These are phyloP conservation scores for Hippocampus comes DNA, from an alignment of 2,113 vertebrate genomes.

Conservation along the genomic window DNA sequence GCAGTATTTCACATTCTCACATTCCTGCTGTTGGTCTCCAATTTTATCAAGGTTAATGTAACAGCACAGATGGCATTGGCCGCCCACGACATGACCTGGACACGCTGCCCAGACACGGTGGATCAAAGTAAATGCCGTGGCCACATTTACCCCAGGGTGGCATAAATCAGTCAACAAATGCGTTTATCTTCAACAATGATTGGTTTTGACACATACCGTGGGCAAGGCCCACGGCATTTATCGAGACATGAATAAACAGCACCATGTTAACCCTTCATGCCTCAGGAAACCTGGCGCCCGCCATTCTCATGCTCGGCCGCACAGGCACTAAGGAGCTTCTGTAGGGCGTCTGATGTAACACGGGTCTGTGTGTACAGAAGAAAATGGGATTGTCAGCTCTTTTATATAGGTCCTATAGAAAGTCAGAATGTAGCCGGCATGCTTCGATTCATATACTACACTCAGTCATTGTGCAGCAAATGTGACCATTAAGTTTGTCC, in stretches of 20 bases:
- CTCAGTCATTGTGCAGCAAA: slow-evolving; percentile 37
- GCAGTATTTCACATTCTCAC: slow-evolving; percentile 25
- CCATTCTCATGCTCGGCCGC: slow-evolving; percentile 29
- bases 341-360: slow-evolving; percentile 39
- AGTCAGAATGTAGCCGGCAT: slow-evolving; percentile 11
- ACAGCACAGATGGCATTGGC: slow-evolving; percentile 48
- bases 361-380: slow-evolving; percentile 24
- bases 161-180: slow-evolving; percentile 43
- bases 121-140: slow-evolving; percentile 32
- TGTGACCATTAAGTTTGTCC: slow-evolving; percentile 47
- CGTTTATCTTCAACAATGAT: slow-evolving; percentile 48
- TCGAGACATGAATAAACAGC: slow-evolving; percentile 48
- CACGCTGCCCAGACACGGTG: slow-evolving; percentile 36
- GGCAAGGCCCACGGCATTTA: slow-evolving; percentile 42
- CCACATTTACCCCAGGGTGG: slow-evolving; percentile 27
- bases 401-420: slow-evolving; percentile 27
- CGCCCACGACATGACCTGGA: slow-evolving; percentile 39
- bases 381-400: slow-evolving; percentile 8
- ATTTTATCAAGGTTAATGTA: slow-evolving; percentile 40
- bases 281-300: slow-evolving; percentile 37
- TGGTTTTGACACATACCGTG: slow-evolving; percentile 48
- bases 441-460: slow-evolving; percentile 32
- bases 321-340: slow-evolving; percentile 26
- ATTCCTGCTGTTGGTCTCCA: slow-evolving; percentile 25
- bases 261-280: slow-evolving; percentile 46